Conservation (phyloP, 2,113 vertebrate species). For the Crotalus helleri region DNA sequence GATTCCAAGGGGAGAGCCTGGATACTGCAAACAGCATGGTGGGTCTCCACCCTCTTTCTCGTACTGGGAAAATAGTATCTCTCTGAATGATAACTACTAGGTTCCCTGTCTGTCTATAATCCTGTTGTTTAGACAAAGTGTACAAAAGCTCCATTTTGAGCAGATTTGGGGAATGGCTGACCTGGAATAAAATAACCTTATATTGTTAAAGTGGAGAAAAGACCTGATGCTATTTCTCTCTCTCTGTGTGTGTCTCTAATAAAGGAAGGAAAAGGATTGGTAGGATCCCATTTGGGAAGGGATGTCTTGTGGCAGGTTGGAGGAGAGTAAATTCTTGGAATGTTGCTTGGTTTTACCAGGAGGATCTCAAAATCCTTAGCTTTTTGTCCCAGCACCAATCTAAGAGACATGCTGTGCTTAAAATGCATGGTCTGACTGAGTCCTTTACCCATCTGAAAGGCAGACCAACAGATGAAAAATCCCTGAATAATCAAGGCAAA, state of each 20-base stretch:
- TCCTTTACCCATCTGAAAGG: neutral
- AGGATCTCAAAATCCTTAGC: neutral
- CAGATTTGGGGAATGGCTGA: constrained; percentile 14
- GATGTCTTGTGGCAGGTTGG: neutral
- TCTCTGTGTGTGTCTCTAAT: too few species aligned
- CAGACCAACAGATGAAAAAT: neutral
- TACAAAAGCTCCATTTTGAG: neutral
- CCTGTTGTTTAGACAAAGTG: constrained; percentile 15
- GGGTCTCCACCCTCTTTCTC: constrained; percentile 9
- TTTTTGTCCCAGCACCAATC: neutral
- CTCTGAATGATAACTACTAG: constrained; percentile 21
- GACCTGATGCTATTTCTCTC: neutral
- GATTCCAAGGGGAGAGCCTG: neutral
- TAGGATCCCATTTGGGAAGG: neutral
- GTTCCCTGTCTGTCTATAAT: constrained; percentile 6
- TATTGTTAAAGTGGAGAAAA: neutral
- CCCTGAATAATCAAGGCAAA: neutral
- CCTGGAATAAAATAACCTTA: neutral
- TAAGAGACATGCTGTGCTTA: neutral
- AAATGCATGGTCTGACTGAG: neutral
- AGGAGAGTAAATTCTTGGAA: neutral
- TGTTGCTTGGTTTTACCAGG: neutral
- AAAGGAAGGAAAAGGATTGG: neutral
- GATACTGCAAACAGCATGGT: neutral
- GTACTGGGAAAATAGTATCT: constrained; percentile 8